These are phyloP conservation scores for Ochropleura plecta DNA, from an alignment of 2,888 invertebrate species.

Conservation along the genomic window DNA sequence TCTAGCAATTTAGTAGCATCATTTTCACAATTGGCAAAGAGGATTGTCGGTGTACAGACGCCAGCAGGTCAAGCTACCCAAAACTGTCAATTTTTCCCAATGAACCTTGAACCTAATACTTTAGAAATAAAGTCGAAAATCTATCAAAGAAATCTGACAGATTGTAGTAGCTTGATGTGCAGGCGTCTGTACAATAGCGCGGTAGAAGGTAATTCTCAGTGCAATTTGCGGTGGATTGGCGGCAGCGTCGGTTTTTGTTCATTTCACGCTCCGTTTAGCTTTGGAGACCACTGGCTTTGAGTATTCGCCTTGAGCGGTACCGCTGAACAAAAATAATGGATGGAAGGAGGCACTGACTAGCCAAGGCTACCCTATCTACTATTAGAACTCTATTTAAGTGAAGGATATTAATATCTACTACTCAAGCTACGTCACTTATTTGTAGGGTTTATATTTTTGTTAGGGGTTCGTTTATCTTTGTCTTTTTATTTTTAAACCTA, in stretches of 20 bases:
- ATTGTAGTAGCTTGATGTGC: too few relatives aligned
- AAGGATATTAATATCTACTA: background rate
- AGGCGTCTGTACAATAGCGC: too few relatives aligned
- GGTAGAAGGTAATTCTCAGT: conserved; percentile 35
- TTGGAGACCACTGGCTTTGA: conserved; percentile 25
- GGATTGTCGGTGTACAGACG: conserved; percentile 4
- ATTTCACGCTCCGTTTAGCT: conserved; percentile 53
- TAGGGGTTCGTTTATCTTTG: background rate
- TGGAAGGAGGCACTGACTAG: conserved; percentile 7
- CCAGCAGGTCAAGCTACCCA: too few relatives aligned
- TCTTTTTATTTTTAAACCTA: conserved; percentile 4
- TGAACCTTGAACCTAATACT: too few relatives aligned
- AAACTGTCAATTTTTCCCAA: too few relatives aligned
- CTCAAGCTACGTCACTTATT: background rate
- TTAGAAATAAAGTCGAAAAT: too few relatives aligned
- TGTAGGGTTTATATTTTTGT: background rate
- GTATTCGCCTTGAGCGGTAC: conserved; percentile 15
- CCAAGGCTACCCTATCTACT: background rate
- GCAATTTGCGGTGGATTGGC: conserved; percentile 53
- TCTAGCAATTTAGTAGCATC: background rate
- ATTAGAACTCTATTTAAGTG: background rate
- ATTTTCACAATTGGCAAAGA: conserved; percentile 15
- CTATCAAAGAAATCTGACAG: too few relatives aligned
- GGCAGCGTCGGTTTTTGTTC: conserved; percentile 33
- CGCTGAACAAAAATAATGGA: conserved; percentile 25